These are phyloP conservation scores for Notiomystis cincta DNA, from an alignment of 2,113 vertebrate genomes.

Conservation along the genomic window DNA sequence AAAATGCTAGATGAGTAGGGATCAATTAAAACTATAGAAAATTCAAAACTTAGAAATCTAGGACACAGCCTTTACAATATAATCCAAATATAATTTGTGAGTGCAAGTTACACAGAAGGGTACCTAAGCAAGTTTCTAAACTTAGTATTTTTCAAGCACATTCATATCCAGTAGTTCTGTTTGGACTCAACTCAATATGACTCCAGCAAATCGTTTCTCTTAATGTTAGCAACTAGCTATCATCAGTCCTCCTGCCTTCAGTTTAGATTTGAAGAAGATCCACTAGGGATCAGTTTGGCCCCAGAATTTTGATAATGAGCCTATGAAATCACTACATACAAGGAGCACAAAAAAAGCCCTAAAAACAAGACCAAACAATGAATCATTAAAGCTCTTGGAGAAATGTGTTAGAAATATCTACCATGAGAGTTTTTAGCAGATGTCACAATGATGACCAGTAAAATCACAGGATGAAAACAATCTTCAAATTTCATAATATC, in stretches of 20 bases:
- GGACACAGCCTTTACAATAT: accelerated
- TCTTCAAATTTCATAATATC: constrained; percentile 22
- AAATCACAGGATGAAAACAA: constrained; percentile 22
- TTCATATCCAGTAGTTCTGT: neutral
- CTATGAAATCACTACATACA: neutral
- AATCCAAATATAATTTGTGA: neutral
- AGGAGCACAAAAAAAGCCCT: neutral
- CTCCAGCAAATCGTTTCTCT: neutral
- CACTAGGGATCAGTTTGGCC: neutral
- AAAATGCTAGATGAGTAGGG: neutral
- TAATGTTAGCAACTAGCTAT: neutral
- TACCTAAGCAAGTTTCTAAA: neutral
- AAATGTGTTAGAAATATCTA: constrained; percentile 4
- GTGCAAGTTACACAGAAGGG: neutral
- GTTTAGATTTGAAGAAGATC: neutral
- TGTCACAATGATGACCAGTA: constrained; percentile 3
- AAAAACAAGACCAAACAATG: neutral
- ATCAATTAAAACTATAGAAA: neutral
- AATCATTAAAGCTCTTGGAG: constrained; percentile 5
- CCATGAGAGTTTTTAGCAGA: neutral
- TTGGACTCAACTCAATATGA: neutral
- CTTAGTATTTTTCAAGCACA: neutral
- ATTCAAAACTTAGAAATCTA: neutral
- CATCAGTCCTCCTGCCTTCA: neutral
- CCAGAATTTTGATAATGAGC: neutral